These are phyloP conservation scores for Ochropacha duplaris DNA, from an alignment of 2,888 invertebrate genomes.

Conservation along the genomic window DNA sequence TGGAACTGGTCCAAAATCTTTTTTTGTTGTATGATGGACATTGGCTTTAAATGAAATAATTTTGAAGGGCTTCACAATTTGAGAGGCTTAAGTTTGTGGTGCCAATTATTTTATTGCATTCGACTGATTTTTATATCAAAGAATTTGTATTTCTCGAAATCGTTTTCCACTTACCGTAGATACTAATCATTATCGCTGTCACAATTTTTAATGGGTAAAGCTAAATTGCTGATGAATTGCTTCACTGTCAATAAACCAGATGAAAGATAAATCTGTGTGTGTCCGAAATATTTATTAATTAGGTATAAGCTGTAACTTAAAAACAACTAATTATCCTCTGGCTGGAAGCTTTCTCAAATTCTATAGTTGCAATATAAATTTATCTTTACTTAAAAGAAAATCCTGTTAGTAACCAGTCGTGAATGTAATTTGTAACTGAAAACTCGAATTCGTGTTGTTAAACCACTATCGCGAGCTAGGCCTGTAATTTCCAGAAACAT, in stretches of 20 bases:
- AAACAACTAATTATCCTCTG: neutral
- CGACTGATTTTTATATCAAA: no score
- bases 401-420: neutral
- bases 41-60: constrained; percentile 34
- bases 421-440: neutral
- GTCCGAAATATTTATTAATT: no score
- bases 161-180: no score
- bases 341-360: neutral
- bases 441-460: constrained; percentile 4
- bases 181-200: no score
- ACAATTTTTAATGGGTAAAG: no score
- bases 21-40: constrained; percentile 51
- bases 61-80: constrained; percentile 37
- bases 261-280: no score
- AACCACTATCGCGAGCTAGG: neutral
- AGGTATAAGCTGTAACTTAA: no score
- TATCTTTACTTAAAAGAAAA: neutral
- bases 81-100: no score
- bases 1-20: constrained; percentile 73
- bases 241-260: no score
- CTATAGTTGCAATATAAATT: neutral
- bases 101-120: neutral
- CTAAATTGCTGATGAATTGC: no score
- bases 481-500: neutral
- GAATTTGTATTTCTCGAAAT: no score